Evolutionary conservation across 2,113 vertebrate genomes (phyloP).

Genomic region (Poeciliopsis prolifica): DNA sequence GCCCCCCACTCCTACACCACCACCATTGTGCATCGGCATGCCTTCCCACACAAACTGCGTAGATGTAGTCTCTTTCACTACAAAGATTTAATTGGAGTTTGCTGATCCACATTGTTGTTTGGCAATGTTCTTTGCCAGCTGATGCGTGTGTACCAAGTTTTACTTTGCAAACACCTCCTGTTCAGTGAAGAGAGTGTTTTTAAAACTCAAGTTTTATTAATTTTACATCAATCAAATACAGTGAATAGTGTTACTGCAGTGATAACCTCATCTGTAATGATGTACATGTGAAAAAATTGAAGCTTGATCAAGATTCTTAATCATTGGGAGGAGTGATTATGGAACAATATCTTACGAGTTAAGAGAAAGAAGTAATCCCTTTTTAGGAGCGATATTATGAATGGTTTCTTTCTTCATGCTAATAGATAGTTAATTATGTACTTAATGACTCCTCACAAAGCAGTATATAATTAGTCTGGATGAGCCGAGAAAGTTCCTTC

Average conservation of each 20-base stretch:
- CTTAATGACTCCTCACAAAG: constrained; percentile 80
- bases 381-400: constrained; percentile 71
- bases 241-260: not conserved
- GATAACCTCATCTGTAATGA: constrained; percentile 22
- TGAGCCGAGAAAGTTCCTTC: constrained; percentile 77
- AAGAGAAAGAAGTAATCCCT: constrained; percentile 66
- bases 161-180: constrained; percentile 38
- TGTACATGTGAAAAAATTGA: constrained; percentile 37
- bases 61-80: constrained; percentile 17
- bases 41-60: constrained; percentile 26
- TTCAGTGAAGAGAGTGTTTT: constrained; percentile 18
- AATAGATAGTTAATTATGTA: constrained; percentile 79
- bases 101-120: constrained; percentile 54
- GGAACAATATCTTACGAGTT: constrained; percentile 62
- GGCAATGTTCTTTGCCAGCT: constrained; percentile 49
- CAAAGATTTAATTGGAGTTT: constrained; percentile 51
- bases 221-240: constrained; percentile 4
- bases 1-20: not conserved
- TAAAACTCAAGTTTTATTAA: constrained; percentile 16
- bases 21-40: constrained; percentile 2
- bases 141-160: constrained; percentile 58
- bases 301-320: constrained; percentile 51
- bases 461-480: constrained; percentile 77
- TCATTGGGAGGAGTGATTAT: constrained; percentile 59
- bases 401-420: constrained; percentile 74